A percentile compares a stretch with the other conserved stretches of the same genome.
Evolutionary conservation across 2,888 invertebrate species (phyloP).

Genomic region (Rhagonycha lutea): DNA sequence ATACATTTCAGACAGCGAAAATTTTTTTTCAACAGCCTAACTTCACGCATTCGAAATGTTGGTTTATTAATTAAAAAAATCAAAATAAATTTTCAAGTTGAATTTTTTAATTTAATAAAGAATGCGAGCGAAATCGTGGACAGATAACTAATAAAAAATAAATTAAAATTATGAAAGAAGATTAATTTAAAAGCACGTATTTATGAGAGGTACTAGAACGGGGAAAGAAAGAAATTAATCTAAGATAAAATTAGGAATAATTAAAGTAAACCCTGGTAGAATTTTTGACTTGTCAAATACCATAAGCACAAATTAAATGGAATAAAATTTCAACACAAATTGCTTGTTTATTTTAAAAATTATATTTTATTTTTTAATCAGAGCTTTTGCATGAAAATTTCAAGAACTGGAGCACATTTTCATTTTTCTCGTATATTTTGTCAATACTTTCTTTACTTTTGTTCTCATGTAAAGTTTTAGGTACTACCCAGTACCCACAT

Average conservation of each 20-base stretch:
- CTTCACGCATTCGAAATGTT: neutral
- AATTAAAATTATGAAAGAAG: conserved; percentile 20
- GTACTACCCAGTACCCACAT: conserved; percentile 23
- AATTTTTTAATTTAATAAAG: conserved; percentile 4
- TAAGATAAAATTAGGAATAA: conserved; percentile 33
- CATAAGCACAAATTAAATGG: conserved; percentile 23
- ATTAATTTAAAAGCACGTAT: conserved; percentile 25
- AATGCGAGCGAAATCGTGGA: neutral
- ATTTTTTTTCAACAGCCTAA: neutral
- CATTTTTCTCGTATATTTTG: neutral
- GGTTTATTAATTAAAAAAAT: neutral
- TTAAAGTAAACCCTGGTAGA: conserved; percentile 27
- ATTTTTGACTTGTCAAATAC: conserved; percentile 30
- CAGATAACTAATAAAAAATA: conserved; percentile 11
- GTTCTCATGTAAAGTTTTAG: conserved; percentile 15
- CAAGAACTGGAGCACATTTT: neutral
- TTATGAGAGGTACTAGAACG: conserved; percentile 24
- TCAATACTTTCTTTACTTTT: conserved; percentile 16
- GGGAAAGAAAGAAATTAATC: conserved; percentile 32
- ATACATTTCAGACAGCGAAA: conserved; percentile 15
- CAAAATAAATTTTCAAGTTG: neutral
- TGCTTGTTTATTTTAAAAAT: neutral
- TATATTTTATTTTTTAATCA: neutral
- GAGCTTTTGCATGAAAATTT: neutral
- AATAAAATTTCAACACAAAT: conserved; percentile 12